A percentile compares a stretch with the other conserved stretches of the same genome.
Evolutionary conservation across 2,888 invertebrate species (phyloP).

Genomic region (Cancer borealis): DNA sequence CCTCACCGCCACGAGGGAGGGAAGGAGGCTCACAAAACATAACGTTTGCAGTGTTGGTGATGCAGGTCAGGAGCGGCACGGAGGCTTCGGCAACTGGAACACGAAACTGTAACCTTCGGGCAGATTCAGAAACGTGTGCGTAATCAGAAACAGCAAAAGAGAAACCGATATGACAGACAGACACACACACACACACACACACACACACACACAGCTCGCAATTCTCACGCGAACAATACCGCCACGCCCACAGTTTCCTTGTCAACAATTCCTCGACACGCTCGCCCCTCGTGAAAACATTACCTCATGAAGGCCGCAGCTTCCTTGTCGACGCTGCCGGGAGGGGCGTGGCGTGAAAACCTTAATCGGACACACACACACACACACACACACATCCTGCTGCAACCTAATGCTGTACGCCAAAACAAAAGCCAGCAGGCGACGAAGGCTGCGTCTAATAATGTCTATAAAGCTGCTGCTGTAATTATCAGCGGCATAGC

Average conservation of each 20-base stretch:
- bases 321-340: neutral
- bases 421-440: neutral
- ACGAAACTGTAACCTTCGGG: neutral
- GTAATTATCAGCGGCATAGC: neutral
- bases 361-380: slow-evolving; percentile 1
- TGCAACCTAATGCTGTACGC: neutral
- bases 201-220: neutral
- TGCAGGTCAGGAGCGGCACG: slow-evolving; percentile 6
- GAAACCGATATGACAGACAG: neutral
- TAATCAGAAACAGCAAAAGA: neutral
- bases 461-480: neutral
- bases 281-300: neutral
- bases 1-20: neutral
- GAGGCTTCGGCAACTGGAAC: neutral
- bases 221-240: neutral
- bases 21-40: neutral
- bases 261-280: neutral
- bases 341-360: neutral
- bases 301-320: neutral
- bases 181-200: neutral
- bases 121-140: neutral
- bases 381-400: neutral
- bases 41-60: neutral
- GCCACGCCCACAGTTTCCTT: neutral
- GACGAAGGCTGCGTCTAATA: neutral